phyloP scores from a whole-genome alignment of 2,888 invertebrate genomes.

The Sphecodes monilicornis region DNA sequence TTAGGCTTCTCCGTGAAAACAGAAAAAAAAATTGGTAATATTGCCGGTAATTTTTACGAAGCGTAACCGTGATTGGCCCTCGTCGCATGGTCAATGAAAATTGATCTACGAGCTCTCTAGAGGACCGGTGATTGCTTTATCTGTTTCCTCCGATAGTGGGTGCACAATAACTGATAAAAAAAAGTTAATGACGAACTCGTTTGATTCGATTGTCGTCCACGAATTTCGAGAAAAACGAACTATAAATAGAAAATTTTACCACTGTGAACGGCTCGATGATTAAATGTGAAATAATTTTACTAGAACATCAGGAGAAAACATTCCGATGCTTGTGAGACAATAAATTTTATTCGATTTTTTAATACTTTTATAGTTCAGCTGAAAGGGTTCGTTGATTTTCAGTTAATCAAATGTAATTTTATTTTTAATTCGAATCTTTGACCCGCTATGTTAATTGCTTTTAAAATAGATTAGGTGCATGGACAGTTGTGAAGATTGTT shows the following conservation, averaged over 20 bases:
- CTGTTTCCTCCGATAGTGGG: conserved; percentile 59
- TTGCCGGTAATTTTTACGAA: not conserved
- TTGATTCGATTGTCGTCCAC: not conserved
- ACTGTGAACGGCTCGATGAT: not conserved
- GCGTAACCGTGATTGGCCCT: conserved; percentile 6
- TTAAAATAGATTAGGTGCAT: too few relatives aligned
- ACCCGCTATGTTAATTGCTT: too few relatives aligned
- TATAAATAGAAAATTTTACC: not conserved
- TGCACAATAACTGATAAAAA: conserved; percentile 50
- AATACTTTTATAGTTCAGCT: too few relatives aligned
- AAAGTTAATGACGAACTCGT: conserved; percentile 17
- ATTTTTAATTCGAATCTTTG: too few relatives aligned
- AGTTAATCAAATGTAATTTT: too few relatives aligned
- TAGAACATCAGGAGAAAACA: not conserved
- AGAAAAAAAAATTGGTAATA: not conserved
- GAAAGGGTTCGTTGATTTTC: too few relatives aligned
- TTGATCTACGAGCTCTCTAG: conserved; percentile 5
- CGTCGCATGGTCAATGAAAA: conserved; percentile 9
- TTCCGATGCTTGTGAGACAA: too few relatives aligned
- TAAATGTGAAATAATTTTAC: not conserved
- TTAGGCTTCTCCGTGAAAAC: not conserved
- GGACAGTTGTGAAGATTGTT: too few relatives aligned
- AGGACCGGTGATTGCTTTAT: conserved; percentile 53
- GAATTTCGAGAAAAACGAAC: not conserved
- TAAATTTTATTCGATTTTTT: too few relatives aligned